Evolutionary conservation across 2,888 invertebrate genomes (phyloP), one percentile per base, ranked within the genome.

Genomic region (Meliscaeva auricollis): DNA sequence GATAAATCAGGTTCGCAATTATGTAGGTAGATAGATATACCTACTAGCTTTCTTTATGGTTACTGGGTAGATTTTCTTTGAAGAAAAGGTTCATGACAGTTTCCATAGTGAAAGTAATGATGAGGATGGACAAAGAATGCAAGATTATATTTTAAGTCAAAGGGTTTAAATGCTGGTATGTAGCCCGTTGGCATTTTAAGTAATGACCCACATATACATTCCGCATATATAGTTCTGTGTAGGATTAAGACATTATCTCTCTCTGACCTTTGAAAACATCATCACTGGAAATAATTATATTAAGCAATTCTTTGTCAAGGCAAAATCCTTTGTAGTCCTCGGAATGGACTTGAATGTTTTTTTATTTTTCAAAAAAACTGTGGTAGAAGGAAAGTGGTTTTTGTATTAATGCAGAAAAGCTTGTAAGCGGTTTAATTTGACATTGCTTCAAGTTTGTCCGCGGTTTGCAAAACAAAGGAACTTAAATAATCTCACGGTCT

Each of bases 81-180:
- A 3, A 38, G 11, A 38, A 38, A 38, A 38, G 38, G 38, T 13
- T 11, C 38, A 26, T 26, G 26, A 26, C 26, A 26, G 26, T 26
- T 26, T 26, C 26, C 4, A 26, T 2, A 4, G 26, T 3, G 4
- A 26, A 26, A 26, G 3, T 26, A 2, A 26, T 26, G 4, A 4
- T 26, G 4, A 26, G 2, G 26, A 26, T 26, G 26, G 26, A 26
- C 26, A 26, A 26, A 26, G 7, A 15, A 52, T 30, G 15, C 30
- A 26, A 52, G 26, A 26, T 52, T 26, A n/a, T 8, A 52, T 7
- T 52, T 52, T 52, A 30, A 52, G 3, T 52, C 52, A 52, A 52
- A 52, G 52, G 52, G 17, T 7, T 52, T n/a, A 30, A 52, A 30
- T 26, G 52, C 26, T 52, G 26, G 46, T 15, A 9, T 46, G 52